These are phyloP conservation scores for Scaptomyza montana DNA, from an alignment of 1,140 invertebrate genomes.

Conservation along the genomic window DNA sequence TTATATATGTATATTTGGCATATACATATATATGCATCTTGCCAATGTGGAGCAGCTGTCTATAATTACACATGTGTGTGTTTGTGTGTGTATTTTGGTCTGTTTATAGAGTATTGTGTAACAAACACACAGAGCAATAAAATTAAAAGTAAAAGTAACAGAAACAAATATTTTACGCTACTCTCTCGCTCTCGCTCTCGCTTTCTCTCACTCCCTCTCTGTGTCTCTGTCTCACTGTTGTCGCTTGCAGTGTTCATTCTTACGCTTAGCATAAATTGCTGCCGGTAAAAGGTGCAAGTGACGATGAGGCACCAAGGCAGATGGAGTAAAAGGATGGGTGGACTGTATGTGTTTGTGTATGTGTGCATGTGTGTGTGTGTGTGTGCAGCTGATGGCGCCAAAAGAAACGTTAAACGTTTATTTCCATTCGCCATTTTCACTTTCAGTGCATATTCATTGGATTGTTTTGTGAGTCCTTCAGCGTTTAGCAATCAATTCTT, in stretches of 20 bases:
- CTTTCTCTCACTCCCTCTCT: not conserved
- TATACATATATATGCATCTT: conserved; percentile 20
- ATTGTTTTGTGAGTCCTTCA: conserved; percentile 56
- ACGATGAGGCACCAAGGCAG: conserved; percentile 26
- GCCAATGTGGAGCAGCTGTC: conserved; percentile 53
- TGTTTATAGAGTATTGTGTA: conserved; percentile 54
- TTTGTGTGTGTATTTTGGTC: conserved; percentile 32
- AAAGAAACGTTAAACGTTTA: conserved; percentile 49
- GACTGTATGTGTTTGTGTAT: not conserved
- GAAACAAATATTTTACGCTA: conserved; percentile 31
- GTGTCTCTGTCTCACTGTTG: not conserved
- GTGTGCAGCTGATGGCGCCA: conserved; percentile 33
- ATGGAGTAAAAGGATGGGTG: not conserved
- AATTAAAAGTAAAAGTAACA: conserved; percentile 50
- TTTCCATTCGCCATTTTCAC: conserved; percentile 53
- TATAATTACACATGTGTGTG: conserved; percentile 42
- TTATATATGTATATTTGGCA: conserved; percentile 7
- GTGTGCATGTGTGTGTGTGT: not conserved
- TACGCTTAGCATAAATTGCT: conserved; percentile 43
- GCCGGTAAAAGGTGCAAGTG: conserved; percentile 44
- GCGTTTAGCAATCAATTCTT: conserved; percentile 52
- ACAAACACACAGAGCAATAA: conserved; percentile 42
- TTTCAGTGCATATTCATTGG: conserved; percentile 55
- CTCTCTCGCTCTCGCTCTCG: not conserved
- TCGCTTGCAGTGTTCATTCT: not conserved